A percentile compares a stretch with the other conserved stretches of the same genome.
These are phyloP conservation scores for Ostrea edulis DNA, from an alignment of 1,140 invertebrate species.

Conservation along the genomic window DNA sequence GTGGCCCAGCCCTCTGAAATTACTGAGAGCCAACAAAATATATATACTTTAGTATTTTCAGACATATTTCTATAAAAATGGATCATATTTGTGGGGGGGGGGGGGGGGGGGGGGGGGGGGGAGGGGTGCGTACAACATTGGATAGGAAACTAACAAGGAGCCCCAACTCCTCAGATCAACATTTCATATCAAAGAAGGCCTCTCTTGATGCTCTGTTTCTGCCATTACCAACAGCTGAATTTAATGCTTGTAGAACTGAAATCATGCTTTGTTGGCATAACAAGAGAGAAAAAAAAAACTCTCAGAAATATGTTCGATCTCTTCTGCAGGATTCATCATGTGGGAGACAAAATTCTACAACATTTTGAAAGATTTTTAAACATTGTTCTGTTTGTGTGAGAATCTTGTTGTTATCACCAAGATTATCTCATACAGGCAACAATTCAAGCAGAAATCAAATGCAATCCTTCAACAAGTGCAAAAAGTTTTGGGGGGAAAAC, in stretches of 20 bases:
- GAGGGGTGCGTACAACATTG: too few species aligned
- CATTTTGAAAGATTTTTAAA: conserved; percentile 14
- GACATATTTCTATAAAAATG: neutral
- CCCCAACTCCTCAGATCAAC: too few species aligned
- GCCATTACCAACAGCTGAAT: neutral
- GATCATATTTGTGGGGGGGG: neutral
- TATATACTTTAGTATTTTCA: too few species aligned
- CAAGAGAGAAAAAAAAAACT: neutral
- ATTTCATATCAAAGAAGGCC: too few species aligned
- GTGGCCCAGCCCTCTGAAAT: too few species aligned
- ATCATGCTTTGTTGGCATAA: neutral
- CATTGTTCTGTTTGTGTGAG: conserved; percentile 13
- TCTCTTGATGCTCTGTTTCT: neutral
- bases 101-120: neutral
- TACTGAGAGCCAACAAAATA: too few species aligned
- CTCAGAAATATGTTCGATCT: neutral
- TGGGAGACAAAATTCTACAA: conserved; percentile 22
- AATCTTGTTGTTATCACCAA: neutral
- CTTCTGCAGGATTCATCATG: conserved; percentile 15
- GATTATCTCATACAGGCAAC: neutral
- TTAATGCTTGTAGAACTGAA: neutral
- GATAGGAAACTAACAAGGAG: too few species aligned
- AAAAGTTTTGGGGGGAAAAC: neutral
- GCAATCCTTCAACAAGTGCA: neutral
- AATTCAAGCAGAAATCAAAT: neutral